These are phyloP conservation scores for Patagioenas fasciata DNA, from an alignment of 2,113 vertebrate species.

Conservation along the genomic window DNA sequence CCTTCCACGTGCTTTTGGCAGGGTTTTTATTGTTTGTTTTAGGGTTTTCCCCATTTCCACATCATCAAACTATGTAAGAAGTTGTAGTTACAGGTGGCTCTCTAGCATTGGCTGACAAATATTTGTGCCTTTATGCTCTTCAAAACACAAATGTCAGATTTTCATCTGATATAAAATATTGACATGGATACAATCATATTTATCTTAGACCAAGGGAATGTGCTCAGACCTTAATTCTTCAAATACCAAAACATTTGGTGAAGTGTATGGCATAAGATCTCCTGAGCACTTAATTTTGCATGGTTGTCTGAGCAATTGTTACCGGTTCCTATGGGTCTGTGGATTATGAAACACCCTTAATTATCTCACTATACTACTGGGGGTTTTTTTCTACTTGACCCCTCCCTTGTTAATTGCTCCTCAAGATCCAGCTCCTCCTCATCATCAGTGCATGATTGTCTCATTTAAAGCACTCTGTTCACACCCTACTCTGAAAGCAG, in stretches of 20 bases:
- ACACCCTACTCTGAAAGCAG: background rate
- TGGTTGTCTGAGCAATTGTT: conserved; percentile 6
- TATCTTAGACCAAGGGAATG: background rate
- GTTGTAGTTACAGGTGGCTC: background rate
- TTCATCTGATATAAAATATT: background rate
- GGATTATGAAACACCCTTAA: conserved; percentile 12
- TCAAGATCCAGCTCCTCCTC: background rate
- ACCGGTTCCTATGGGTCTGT: background rate
- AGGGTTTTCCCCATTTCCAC: background rate
- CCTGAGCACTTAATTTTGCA: background rate
- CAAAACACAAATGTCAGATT: background rate
- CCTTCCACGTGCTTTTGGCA: background rate
- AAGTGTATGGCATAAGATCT: background rate
- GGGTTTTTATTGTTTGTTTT: background rate
- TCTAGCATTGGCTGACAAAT: background rate
- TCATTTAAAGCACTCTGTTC: background rate
- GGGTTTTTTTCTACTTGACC: background rate
- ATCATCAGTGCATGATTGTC: background rate
- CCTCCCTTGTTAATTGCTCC: conserved; percentile 19
- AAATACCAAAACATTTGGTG: background rate
- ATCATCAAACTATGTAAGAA: background rate
- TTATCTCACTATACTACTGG: background rate
- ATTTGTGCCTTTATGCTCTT: background rate
- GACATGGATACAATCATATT: background rate
- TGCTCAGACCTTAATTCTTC: background rate